These are phyloP conservation scores for Dermolepida albohirtum DNA, from an alignment of 2,888 invertebrate genomes.

Conservation along the genomic window DNA sequence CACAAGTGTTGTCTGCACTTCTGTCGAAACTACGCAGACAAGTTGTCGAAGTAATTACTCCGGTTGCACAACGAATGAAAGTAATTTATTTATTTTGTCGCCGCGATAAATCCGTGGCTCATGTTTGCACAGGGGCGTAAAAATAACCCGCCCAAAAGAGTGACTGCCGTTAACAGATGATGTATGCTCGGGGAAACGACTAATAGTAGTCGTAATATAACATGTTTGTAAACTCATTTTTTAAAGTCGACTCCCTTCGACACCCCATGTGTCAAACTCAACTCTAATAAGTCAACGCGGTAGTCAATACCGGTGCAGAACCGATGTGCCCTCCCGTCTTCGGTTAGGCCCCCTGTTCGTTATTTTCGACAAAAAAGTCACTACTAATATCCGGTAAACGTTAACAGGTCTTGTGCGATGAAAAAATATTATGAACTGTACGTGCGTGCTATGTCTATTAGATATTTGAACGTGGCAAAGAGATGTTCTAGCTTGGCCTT, in stretches of 20 bases:
- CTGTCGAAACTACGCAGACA: neutral
- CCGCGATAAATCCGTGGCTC: constrained; percentile 13
- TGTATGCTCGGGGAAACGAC: constrained; percentile 32
- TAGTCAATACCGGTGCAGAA: constrained; percentile 57
- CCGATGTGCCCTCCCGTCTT: constrained; percentile 49
- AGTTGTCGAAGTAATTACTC: constrained; percentile 27
- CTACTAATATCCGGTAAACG: constrained; percentile 41
- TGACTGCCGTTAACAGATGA: constrained; percentile 39
- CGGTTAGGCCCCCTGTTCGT: constrained; percentile 11
- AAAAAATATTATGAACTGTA: constrained; percentile 27
- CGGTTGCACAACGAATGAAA: constrained; percentile 23
- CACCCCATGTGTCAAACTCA: constrained; percentile 65
- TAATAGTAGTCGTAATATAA: constrained; percentile 50
- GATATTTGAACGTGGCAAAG: too few relatives aligned
- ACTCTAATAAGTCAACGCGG: constrained; percentile 62
- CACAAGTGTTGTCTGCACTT: too few relatives aligned
- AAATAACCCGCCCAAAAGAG: constrained; percentile 36
- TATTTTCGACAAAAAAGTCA: constrained; percentile 36
- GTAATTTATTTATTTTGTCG: constrained; percentile 35
- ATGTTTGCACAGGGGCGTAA: constrained; percentile 31
- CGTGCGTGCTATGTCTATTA: constrained; percentile 10
- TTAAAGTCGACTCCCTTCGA: constrained; percentile 59
- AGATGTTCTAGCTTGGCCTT: too few relatives aligned
- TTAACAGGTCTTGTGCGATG: constrained; percentile 31
- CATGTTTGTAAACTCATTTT: constrained; percentile 62